Base-by-base conservation (phyloP, 2,888 invertebrate genomes). In the Cosmopolites sordidus region DNA sequence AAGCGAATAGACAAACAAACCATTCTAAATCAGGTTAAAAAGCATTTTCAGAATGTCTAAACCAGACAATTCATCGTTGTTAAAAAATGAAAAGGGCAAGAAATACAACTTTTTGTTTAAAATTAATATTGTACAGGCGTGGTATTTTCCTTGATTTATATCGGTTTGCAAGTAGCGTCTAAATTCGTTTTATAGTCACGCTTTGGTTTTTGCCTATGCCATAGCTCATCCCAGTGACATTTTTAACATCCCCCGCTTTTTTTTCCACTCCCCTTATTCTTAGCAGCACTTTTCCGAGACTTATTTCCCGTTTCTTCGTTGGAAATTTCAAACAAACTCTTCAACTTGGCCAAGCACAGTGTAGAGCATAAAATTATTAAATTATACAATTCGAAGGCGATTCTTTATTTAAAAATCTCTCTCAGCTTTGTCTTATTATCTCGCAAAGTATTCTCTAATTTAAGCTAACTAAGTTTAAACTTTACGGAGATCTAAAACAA, bases 381-480 rank as follows among this genome's bases (percentile, higher is more conserved):
- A 48, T 48, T 48, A 40, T 41, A 41, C 41, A 42, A 27, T 41
- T 29, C 41, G 42, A 48, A 48, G 27, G 48, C 41, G 39, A 22
- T 48, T 41, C 48, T 29, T 41, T 15, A 41, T 41, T 48, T 48
- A 48, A 48, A 48, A 48, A 48, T 41, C 12, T 33, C 29, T 18
- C 15, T 11, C 41, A 27, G 40, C 29, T 48, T 41, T 41, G 41
- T 48, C 42, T 48, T 48, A 27, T 48, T 48, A 27, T 48, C 48
- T 30, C 17, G 39, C 18, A 41, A 48, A 48, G 41, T 41, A 41
- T 48, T 27, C 41, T 14, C 48, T 48, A 48, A 48, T 41, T 48
- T 48, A 15, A 41, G 30, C 42, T 48, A 48, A 48, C 48, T 48
- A 41, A 27, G 48, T 48, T 48, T 48, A 27, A 48, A 48, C 48